Evolutionary conservation across 1,140 invertebrate genomes (phyloP).

Genomic region (Paraescarpia echinospica): DNA sequence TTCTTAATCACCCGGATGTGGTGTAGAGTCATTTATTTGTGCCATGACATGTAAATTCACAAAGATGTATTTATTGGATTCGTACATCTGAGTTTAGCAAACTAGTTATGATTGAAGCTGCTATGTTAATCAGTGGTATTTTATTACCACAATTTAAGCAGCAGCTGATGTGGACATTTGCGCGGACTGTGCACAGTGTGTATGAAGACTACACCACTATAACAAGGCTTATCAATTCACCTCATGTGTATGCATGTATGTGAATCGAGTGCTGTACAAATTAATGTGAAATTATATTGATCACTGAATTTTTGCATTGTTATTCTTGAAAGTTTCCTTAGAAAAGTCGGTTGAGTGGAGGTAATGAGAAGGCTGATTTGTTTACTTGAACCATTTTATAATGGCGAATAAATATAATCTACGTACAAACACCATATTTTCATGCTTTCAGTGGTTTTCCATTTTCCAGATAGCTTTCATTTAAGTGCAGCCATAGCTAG

Average conservation of each 20-base stretch:
- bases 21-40: neutral
- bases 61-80: conserved; percentile 2
- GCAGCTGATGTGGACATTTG: neutral
- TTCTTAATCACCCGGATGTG: neutral
- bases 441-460: neutral
- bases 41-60: neutral
- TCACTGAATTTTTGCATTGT: neutral
- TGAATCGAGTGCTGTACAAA: neutral
- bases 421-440: neutral
- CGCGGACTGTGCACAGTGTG: neutral
- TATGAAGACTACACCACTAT: neutral
- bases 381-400: too few relatives aligned
- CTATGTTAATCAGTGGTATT: neutral
- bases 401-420: too few relatives aligned
- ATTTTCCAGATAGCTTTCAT: too few relatives aligned
- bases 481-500: too few relatives aligned
- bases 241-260: neutral
- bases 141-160: neutral
- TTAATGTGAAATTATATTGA: neutral
- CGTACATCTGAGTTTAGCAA: neutral
- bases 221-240: neutral
- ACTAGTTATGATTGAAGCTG: neutral
- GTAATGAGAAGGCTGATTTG: neutral
- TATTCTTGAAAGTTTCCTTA: neutral
- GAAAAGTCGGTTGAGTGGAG: neutral